These are phyloP conservation scores for Opisthocomus hoazin DNA, from an alignment of 2,113 vertebrate genomes.

Conservation along the genomic window DNA sequence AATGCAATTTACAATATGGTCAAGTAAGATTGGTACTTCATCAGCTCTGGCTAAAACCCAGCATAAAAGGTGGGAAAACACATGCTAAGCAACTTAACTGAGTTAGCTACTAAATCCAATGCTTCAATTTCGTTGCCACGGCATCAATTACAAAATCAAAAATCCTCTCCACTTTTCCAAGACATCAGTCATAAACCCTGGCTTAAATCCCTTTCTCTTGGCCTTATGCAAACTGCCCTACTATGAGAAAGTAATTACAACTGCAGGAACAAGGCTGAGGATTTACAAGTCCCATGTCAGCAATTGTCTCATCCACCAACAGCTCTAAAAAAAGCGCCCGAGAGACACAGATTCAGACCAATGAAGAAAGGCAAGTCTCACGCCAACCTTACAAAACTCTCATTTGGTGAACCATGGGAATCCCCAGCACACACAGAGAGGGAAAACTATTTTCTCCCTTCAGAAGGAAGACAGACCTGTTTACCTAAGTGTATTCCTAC, in stretches of 20 bases:
- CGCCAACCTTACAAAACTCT: neutral
- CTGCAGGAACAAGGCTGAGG: neutral
- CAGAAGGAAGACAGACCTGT: neutral
- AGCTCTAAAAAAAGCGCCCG: neutral
- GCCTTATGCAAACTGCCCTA: neutral
- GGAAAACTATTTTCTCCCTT: neutral
- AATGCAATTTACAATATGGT: neutral
- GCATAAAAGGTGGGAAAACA: neutral
- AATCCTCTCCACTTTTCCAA: neutral
- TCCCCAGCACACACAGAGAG: neutral
- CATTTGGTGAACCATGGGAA: neutral
- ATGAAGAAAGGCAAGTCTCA: neutral
- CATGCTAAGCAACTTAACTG: neutral
- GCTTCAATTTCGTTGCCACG: neutral
- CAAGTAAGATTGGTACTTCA: neutral
- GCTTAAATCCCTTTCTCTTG: neutral
- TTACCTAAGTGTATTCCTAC: neutral
- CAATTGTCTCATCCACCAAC: neutral
- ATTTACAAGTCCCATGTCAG: neutral
- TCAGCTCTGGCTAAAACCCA: neutral
- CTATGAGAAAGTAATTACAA: constrained; percentile 13
- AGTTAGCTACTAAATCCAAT: neutral
- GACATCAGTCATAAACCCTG: neutral
- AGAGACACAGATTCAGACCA: neutral
- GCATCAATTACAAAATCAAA: neutral